Evolutionary conservation across 2,113 vertebrate genomes (phyloP), one percentile per base, ranked within the genome.

Genomic region (Delphinapterus leucas): DNA sequence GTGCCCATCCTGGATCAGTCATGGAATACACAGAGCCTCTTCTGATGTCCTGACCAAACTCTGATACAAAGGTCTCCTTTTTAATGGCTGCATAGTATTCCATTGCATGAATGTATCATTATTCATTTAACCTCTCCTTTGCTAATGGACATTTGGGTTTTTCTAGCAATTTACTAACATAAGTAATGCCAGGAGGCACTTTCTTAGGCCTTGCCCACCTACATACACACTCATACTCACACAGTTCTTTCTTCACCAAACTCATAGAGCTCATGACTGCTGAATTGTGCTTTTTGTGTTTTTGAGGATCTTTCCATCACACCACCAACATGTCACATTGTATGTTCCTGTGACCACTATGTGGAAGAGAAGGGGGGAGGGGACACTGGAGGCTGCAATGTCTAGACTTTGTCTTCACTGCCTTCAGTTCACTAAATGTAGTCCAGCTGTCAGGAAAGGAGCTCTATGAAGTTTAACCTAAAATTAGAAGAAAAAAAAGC

Each of bases 201-300:
- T 79, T 79, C 38, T 61, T 63, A 12, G 23, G 36, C 82, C 20
- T n/a, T 81, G 33, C 28, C 41, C 8, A 11, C 63, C 15, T 9
- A 68, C n/a, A 20, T 18, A 12, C 61, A 73, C 53, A 25, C 41
- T 23, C n/a, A 70, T 10, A 63, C 55, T 53, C 18, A 81, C 82
- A 38, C 14, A 70, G n/a, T 61, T 96, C 97, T 95, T 67, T 94
- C 65, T 88, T 88, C 8, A 38, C 36, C 89, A 67, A 14, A 23
- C 38, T 97, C 82, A 67, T 53, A 14, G 95, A 98, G 44, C 49
- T 17, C 31, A 23, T 93, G 82, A 98, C 71, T 84, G 93, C 90
- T 84, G 79, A 81, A 7, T 65, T 85, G 65, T 90, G 77, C 61
- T 82, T 84, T 92, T 84, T 2, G 2, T 60, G 26, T 53, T 73